Evolutionary conservation across 1,140 invertebrate genomes (phyloP).

Genomic region (Dreissena rostriformis): DNA sequence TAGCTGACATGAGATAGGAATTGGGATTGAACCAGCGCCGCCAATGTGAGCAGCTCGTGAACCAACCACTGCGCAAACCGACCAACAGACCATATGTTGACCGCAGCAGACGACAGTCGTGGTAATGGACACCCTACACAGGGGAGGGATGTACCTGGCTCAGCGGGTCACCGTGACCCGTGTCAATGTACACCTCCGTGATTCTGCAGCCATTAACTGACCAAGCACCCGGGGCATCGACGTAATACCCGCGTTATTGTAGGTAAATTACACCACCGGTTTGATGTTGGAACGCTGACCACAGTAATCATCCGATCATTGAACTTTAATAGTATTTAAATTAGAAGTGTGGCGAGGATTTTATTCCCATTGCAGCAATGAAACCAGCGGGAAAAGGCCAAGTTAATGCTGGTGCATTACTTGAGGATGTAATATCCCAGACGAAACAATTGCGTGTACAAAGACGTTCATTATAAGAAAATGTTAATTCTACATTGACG

Average conservation of each 20-base stretch:
- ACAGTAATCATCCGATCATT: conserved; percentile 40
- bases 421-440: not conserved
- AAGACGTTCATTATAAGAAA: not conserved
- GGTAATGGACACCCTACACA: too few species aligned
- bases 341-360: conserved; percentile 7
- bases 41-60: too few species aligned
- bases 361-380: not conserved
- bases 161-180: not conserved
- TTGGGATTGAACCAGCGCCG: too few species aligned
- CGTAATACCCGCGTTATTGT: conserved; percentile 36
- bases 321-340: conserved; percentile 48
- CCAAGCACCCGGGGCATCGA: not conserved
- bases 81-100: too few species aligned
- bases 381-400: not conserved
- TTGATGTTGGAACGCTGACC: conserved; percentile 22
- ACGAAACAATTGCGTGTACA: not conserved
- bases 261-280: conserved; percentile 43
- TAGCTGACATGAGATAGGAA: too few species aligned
- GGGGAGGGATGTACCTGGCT: not conserved
- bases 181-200: conserved; percentile 14
- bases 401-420: not conserved
- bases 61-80: too few species aligned
- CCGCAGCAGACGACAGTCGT: too few species aligned
- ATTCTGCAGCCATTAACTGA: conserved; percentile 17
- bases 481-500: too few species aligned